Evolutionary conservation across 2,113 vertebrate species (phyloP), one percentile per base, ranked within the genome.

Genomic region (Sinocyclocheilus anophthalmus): DNA sequence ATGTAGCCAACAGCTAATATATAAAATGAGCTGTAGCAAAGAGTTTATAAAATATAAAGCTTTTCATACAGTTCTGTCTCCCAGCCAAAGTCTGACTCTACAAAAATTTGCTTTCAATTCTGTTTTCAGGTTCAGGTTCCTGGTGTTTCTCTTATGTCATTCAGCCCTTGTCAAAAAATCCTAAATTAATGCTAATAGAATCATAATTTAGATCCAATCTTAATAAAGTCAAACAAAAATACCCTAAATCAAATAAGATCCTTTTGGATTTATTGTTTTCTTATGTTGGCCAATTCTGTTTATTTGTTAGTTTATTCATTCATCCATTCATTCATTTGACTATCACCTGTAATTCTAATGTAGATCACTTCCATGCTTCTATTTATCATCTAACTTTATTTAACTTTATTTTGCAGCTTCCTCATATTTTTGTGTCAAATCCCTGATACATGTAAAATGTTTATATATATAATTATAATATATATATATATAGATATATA

Each of bases 1-100:
- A 73, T 42, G 70, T 72, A n/a, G 70, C 37, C 37, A 73, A 73
- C 70, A 42, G 70, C 37, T 73, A 73, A 73, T 73, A n/a, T 13
- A 42, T 42, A n/a, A 42, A 42, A 42, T n/a, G 4, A 42, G 18
- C 39, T 39, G 69, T 42, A 72, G 69, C 9, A 12, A 42, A 72
- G 10, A 42, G 69, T 39, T 72, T 42, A 39, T 20, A 20, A 73
- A 42, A 42, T 42, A 42, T 5, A 42, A 73, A 73, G 70, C 70
- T n/a, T 42, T n/a, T 73, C 20, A 16, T 50, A 3, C 13, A 48
- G n/a, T 48, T 75, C 22, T 75, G 72, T 48, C 1, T 76, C 42
- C 4, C 5, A 75, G 72, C 11, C 72, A 75, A 75, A 48, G 72
- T 48, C 11, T n/a, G 39, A 48, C 72, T 75, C 2, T 18, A 37